A percentile compares a stretch with the other conserved stretches of the same genome.
These are phyloP conservation scores for Gymnoscopelus microlampas DNA, from an alignment of 2,797 vertebrate genomes.

Conservation along the genomic window DNA sequence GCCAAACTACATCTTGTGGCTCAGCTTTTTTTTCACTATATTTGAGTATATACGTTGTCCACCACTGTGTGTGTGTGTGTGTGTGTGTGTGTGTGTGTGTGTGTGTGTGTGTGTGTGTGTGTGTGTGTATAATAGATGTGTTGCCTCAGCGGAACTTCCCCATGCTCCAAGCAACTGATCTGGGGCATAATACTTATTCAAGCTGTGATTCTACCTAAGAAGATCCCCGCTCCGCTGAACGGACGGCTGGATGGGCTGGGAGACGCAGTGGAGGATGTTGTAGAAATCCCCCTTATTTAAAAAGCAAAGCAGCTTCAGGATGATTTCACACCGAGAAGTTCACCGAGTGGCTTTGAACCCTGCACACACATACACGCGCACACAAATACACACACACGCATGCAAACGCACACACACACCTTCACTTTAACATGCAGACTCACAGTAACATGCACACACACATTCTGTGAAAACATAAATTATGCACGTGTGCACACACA, in stretches of 20 bases:
- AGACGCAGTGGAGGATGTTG: slow-evolving; percentile 53
- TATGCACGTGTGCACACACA: slow-evolving; percentile 40
- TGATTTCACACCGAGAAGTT: neutral
- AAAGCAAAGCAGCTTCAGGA: slow-evolving; percentile 52
- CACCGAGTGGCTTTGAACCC: slow-evolving; percentile 19
- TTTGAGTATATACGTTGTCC: too few relatives aligned
- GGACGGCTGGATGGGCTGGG: slow-evolving; percentile 30
- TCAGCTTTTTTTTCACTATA: too few relatives aligned
- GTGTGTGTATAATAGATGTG: slow-evolving; percentile 1
- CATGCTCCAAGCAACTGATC: slow-evolving; percentile 55
- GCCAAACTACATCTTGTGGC: too few relatives aligned
- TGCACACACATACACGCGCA: neutral
- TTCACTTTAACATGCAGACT: slow-evolving; percentile 15
- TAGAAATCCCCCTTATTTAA: slow-evolving; percentile 59
- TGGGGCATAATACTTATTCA: slow-evolving; percentile 42
- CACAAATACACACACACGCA: slow-evolving; percentile 17
- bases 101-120: too few relatives aligned
- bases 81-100: too few relatives aligned
- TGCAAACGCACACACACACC: slow-evolving; percentile 18
- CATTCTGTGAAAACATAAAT: slow-evolving; percentile 14
- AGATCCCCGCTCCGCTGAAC: slow-evolving; percentile 34
- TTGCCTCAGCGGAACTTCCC: neutral
- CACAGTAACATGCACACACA: slow-evolving; percentile 12
- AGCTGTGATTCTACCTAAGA: slow-evolving; percentile 41
- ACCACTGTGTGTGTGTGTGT: too few relatives aligned